Base-by-base conservation (phyloP, 1,140 invertebrate genomes). In the Bombyx mandarina region DNA sequence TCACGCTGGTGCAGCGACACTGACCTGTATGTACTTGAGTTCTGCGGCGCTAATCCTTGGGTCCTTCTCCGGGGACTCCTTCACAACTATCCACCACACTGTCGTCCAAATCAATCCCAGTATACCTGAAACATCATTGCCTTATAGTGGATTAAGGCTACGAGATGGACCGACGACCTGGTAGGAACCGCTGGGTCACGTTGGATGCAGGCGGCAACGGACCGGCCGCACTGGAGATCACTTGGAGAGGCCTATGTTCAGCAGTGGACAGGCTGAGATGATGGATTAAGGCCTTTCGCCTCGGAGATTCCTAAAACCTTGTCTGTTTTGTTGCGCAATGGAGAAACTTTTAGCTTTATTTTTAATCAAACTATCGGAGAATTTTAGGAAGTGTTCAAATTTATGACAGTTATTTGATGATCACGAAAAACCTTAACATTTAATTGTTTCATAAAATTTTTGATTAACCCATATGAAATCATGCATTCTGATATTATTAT, bases 61-160 rank as follows among this genome's bases (percentile, higher is more conserved):
- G 86, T 97, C 96, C 52, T 92, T 88, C 56, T 93, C 92, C 0
- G 96, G 96, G 8, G 90, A 91, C 64, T 96, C 94, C 45, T 92
- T 91, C 0, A 96, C 92, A 5, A 95, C 85, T 0, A 91, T 62
- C 70, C 91, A 89, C 94, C 94, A 96, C 18, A 90, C 79, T 2
- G 90, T 78, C 49, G 91, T 92, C 94, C 94, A 95, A 10, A 94
- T 73, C 1, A 94, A 67, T 7, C 93, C 93, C 58, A 94, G 78
- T 8, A 89, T 79, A 51, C 91, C 91, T 92, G 77, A 49, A 86
- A 82, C 57, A 47, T 48, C 12, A 18, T 18, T 18, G 12, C 12
- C 12, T 18, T 18, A 42, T 44, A 53, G 8, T 10, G 8, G 52
- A 57, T 53, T n/a, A n/a, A n/a, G n/a, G n/a, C n/a, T n/a, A n/a